Evolutionary conservation across 2,797 vertebrate species (phyloP).

Genomic region (Gymnocypris eckloni): DNA sequence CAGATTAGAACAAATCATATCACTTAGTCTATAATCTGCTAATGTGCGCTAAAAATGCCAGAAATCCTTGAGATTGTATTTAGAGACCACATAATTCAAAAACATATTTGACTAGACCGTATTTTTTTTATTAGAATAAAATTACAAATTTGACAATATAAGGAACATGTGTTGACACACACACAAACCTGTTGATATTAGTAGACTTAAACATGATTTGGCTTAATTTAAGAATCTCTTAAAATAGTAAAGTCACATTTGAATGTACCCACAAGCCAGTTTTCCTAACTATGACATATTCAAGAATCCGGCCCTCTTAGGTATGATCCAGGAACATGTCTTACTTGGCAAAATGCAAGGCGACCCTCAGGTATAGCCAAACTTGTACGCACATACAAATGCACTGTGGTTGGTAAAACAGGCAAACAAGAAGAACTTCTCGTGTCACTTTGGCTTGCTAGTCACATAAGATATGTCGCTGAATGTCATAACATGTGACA

Average conservation of each 20-base stretch:
- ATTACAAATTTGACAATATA: neutral
- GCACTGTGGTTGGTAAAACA: constrained; percentile 49
- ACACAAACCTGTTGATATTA: neutral
- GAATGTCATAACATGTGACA: constrained; percentile 69
- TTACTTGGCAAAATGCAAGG: too few species aligned
- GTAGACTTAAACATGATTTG: neutral
- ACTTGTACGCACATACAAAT: neutral
- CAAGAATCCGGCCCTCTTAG: neutral
- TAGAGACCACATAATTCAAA: neutral
- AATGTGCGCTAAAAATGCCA: neutral
- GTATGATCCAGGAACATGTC: too few species aligned
- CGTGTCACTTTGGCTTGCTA: constrained; percentile 71
- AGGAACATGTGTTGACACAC: neutral
- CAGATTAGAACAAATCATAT: neutral
- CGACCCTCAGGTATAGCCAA: neutral
- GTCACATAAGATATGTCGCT: constrained; percentile 68
- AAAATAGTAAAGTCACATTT: neutral
- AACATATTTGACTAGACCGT: neutral
- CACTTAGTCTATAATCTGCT: neutral
- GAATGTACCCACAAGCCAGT: neutral
- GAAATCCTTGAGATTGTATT: neutral
- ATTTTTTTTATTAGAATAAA: neutral
- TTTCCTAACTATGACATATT: neutral
- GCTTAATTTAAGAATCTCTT: neutral
- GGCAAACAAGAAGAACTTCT: constrained; percentile 68